phyloP scores from a whole-genome alignment of 2,797 vertebrate species.

The Parambassis ranga region DNA sequence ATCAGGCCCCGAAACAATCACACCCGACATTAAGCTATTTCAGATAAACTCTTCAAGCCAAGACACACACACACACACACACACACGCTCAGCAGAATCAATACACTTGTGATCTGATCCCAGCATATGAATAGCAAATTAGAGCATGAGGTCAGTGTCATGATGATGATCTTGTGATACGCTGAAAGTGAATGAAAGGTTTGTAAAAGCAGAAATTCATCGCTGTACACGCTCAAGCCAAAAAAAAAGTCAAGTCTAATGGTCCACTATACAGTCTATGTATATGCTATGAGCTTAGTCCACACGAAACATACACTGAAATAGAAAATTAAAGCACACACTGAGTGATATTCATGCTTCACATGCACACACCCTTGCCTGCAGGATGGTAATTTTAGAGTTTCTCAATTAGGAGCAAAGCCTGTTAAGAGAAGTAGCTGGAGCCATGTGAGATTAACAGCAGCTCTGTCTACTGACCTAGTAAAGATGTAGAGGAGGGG shows the following conservation, averaged over 20 bases:
- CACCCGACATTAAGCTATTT: constrained; percentile 16
- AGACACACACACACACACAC: background rate
- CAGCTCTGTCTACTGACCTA: constrained; percentile 58
- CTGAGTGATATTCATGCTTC: background rate
- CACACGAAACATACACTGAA: background rate
- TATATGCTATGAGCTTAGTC: background rate
- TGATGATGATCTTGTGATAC: background rate
- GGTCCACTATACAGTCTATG: background rate
- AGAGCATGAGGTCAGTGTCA: background rate
- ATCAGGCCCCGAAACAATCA: background rate
- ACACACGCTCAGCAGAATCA: constrained; percentile 10
- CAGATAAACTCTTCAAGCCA: background rate
- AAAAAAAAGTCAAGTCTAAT: no score
- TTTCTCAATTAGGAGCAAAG: constrained; percentile 70
- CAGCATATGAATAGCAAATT: constrained; percentile 8
- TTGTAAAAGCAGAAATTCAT: background rate
- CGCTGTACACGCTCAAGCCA: background rate
- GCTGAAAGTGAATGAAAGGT: background rate
- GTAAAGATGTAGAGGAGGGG: constrained; percentile 42
- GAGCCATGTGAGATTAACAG: constrained; percentile 64
- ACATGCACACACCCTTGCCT: background rate
- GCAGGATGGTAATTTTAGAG: constrained; percentile 68
- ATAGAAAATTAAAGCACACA: background rate
- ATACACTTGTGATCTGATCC: constrained; percentile 18
- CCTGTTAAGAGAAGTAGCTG: constrained; percentile 68